Evolutionary conservation across 1,140 invertebrate species (phyloP), one percentile per base, ranked within the genome.

Genomic region (Bombus huntii): DNA sequence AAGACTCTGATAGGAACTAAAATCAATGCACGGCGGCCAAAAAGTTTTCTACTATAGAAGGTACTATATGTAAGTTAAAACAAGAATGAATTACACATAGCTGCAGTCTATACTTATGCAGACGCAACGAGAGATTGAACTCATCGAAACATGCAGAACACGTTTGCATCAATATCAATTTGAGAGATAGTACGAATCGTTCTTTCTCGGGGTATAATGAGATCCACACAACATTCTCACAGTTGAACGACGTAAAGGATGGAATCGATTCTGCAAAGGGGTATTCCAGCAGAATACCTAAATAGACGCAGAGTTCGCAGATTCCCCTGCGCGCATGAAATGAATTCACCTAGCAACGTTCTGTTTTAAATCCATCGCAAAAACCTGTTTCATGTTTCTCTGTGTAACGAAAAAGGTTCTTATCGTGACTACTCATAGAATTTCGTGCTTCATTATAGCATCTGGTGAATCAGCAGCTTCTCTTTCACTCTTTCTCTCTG

Each of bases 401-500:
- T n/a, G 28, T 13, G 39, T 5, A 82, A 74, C 70, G 34, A 42
- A 34, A 34, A 75, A 82, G 28, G 72, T 75, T 75, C 59, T 82
- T 53, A 82, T 82, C 71, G 22, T 31, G 13, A 22, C 18, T 65
- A 66, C 28, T 31, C 59, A 37, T 18, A 66, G 59, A 44, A 34
- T 9, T 39, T n/a, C n/a, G 28, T 37, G 72, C 15, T 31, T 72
- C 79, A 18, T 81, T 81, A 39, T 66, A 44, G 37, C 12, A 31
- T 57, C 34, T 34, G n/a, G 42, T 9, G 42, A 18, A 15, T 25
- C 18, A n/a, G 22, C 4, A 62, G 53, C 22, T 34, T 34, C 25
- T 10, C 9, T 18, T 66, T 34, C 65, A 6, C n/a, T 8, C 65
- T 62, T 22, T 80, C 1, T 10, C 39, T 22, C 28, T 2, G 2